A percentile compares a stretch with the other conserved stretches of the same genome.
Conservation (phyloP, 2,797 vertebrate genomes). For the Meda fulgida region DNA sequence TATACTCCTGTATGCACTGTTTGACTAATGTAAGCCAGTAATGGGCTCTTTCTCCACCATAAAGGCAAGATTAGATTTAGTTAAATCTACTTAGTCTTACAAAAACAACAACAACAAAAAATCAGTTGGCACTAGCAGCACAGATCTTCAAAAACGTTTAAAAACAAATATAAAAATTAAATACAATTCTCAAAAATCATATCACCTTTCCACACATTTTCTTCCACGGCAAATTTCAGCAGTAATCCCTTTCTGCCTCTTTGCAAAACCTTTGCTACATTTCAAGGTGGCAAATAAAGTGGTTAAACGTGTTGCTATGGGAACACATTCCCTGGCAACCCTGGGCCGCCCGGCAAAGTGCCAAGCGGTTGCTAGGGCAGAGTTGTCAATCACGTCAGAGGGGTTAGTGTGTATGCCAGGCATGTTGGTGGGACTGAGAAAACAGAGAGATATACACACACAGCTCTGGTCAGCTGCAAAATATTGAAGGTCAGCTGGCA, state of each 20-base stretch:
- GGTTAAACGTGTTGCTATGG: conserved; percentile 77
- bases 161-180: background rate
- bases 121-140: background rate
- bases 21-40: background rate
- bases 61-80: background rate
- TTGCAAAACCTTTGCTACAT: conserved; percentile 64
- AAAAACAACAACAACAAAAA: background rate
- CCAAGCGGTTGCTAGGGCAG: conserved; percentile 84
- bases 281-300: conserved; percentile 71
- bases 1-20: background rate
- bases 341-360: conserved; percentile 78
- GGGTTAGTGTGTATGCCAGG: conserved; percentile 68
- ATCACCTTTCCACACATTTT: conserved; percentile 25
- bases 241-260: conserved; percentile 40
- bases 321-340: conserved; percentile 81
- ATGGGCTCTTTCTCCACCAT: background rate
- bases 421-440: conserved; percentile 43
- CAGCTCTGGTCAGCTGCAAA: conserved; percentile 14
- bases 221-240: conserved; percentile 16
- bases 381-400: conserved; percentile 72
- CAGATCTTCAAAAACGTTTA: background rate
- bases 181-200: background rate
- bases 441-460: conserved; percentile 39
- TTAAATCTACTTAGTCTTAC: background rate
- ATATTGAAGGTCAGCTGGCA: conserved; percentile 43